Base-by-base conservation (phyloP, 2,797 vertebrate genomes). In the Rhabdophis nuchalis region DNA sequence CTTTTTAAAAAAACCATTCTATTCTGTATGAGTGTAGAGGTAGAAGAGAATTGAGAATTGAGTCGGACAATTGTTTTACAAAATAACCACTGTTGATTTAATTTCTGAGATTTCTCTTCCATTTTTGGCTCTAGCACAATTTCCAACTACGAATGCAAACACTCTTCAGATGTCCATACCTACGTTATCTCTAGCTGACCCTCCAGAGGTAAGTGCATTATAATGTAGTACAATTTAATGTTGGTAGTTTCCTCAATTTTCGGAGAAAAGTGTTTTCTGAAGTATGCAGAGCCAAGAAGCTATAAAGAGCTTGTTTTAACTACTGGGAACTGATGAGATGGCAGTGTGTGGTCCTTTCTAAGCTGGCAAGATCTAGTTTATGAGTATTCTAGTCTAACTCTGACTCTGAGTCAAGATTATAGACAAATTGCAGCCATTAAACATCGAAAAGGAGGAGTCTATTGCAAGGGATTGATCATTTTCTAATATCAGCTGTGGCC, bases 201-300 rank as follows among this genome's bases (percentile, higher is more conserved):
- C 96, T 93, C 93, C 94, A 92, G 93, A 90, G 96, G 97, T 98
- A 96, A 97, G 97, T 97, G 93, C 89, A 86, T 56, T 94, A 77
- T 85, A 93, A 86, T 85, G 85, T 5, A 52, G 11, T 58, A 4
- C 20, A 57, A 90, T 91, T 23, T 50, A 60, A 60, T 25, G 16
- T 0, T 1, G 89, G 91, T 88, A 14, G 92, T 93, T 94, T 12
- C 86, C 85, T 29, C 77, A 89, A 57, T 53, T 93, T 25, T 36
- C 20, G 89, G 23, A n/a, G 85, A 57, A 23, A 91, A 92, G 93
- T 0, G 29, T 87, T 50, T 95, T 89, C 88, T 11, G 82, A 91
- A 72, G 91, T 86, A 68, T 41, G 91, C 14, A 32, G 77, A 29
- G 36, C 46, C 50, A 85, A 77, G 7, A 3, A 27, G 29, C 23